Conservation (phyloP, 2,888 invertebrate species). For the Noctua janthe region DNA sequence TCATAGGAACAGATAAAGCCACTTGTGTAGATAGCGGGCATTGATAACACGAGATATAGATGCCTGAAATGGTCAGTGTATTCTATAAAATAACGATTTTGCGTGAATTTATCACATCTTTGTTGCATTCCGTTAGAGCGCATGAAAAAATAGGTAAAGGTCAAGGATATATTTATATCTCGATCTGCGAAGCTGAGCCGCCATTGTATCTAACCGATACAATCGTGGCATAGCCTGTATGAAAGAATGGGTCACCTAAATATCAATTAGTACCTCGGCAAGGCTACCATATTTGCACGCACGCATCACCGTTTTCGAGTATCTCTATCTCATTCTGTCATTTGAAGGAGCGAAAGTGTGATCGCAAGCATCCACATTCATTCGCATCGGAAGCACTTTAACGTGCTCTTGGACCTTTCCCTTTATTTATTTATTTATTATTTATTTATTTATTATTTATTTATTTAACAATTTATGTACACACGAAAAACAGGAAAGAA, state of each 20-base stretch:
- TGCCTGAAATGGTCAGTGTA: constrained; percentile 7
- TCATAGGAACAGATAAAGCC: constrained; percentile 57
- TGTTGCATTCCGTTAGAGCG: constrained; percentile 3
- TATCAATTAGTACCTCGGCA: neutral
- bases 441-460: too few relatives aligned
- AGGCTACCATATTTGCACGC: neutral
- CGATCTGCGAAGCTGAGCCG: neutral
- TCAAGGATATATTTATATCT: constrained; percentile 1
- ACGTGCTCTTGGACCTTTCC: neutral
- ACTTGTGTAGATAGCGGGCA: constrained; percentile 64
- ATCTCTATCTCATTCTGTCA: constrained; percentile 3
- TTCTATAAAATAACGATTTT: constrained; percentile 36
- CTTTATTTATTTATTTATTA: too few relatives aligned
- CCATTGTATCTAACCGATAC: neutral
- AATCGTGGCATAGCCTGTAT: neutral
- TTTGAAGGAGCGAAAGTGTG: neutral
- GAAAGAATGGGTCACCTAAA: neutral
- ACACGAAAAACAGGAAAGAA: too few relatives aligned
- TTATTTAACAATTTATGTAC: too few relatives aligned
- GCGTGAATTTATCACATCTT: constrained; percentile 18
- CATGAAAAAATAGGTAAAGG: neutral
- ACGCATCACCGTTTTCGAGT: neutral
- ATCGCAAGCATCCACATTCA: too few relatives aligned
- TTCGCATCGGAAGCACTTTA: neutral
- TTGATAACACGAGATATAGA: constrained; percentile 59